Conservation (phyloP, 2,797 vertebrate species). For the Enteromius treurensis region DNA sequence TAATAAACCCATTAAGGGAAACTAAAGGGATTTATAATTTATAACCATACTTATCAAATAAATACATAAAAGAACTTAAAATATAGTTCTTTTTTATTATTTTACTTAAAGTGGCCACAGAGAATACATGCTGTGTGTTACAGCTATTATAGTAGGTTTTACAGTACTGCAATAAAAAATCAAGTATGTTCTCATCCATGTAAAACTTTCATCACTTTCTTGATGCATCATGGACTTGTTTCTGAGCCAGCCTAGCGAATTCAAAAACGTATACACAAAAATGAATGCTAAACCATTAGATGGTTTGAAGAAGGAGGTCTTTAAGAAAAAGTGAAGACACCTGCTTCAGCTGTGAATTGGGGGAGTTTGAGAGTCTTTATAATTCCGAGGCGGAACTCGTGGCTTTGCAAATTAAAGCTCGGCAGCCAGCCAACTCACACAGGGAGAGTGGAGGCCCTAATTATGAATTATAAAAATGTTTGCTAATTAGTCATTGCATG, state of each 20-base stretch:
- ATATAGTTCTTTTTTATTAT: background rate
- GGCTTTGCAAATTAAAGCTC: slow-evolving; percentile 53
- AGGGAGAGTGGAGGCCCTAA: slow-evolving; percentile 63
- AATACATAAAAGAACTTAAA: background rate
- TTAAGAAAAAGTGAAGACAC: background rate
- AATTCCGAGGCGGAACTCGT: background rate
- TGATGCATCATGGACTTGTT: background rate
- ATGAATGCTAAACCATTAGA: background rate
- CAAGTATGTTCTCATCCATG: background rate
- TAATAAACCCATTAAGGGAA: background rate
- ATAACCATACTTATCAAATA: background rate
- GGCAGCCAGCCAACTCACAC: slow-evolving; percentile 51
- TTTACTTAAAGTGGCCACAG: background rate
- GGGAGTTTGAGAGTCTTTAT: background rate
- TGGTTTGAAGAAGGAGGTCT: background rate
- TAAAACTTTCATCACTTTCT: background rate
- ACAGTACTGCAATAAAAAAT: background rate
- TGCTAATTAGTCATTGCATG: slow-evolving; percentile 74
- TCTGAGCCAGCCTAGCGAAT: background rate
- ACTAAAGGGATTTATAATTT: background rate
- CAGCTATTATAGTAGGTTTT: background rate
- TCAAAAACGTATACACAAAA: background rate
- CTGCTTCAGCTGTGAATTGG: slow-evolving; percentile 56
- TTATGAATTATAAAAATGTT: slow-evolving; percentile 75
- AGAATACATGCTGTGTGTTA: background rate